Percentiles rank a stretch among this genome's conserved stretches.
phyloP scores from a whole-genome alignment of 2,888 invertebrate genomes.

The Cremastobaeus sp. region DNA sequence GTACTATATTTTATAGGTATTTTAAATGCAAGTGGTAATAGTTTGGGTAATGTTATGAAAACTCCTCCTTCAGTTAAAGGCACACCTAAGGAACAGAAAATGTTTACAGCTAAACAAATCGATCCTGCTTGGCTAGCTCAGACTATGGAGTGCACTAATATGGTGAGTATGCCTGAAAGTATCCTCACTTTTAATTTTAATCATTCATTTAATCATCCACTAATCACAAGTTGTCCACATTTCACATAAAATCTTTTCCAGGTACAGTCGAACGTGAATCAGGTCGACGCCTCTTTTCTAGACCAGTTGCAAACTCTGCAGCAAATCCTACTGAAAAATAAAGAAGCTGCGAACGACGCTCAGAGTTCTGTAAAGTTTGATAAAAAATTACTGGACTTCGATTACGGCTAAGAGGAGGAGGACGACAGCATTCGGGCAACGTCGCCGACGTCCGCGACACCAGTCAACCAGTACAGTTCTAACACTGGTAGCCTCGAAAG shows the following conservation, averaged over 20 bases:
- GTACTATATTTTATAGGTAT: slow-evolving; percentile 62
- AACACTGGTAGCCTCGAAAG: slow-evolving; percentile 73
- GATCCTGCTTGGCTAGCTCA: slow-evolving; percentile 77
- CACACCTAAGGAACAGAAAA: slow-evolving; percentile 74
- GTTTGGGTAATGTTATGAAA: slow-evolving; percentile 69
- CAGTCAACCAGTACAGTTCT: slow-evolving; percentile 64
- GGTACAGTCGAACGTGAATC: slow-evolving; percentile 73
- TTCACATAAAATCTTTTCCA: slow-evolving; percentile 34
- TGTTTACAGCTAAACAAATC: slow-evolving; percentile 74
- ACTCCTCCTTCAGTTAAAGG: slow-evolving; percentile 73
- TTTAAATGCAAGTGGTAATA: slow-evolving; percentile 69
- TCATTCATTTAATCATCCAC: no score
- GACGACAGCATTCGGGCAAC: slow-evolving; percentile 80
- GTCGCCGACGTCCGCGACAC: slow-evolving; percentile 75
- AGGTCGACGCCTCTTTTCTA: slow-evolving; percentile 75
- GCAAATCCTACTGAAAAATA: slow-evolving; percentile 80
- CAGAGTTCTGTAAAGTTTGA: slow-evolving; percentile 84
- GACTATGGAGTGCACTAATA: slow-evolving; percentile 76
- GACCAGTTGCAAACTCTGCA: slow-evolving; percentile 83
- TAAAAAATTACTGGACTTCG: slow-evolving; percentile 91
- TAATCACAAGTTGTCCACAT: no score
- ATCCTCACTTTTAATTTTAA: no score
- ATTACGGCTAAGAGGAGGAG: slow-evolving; percentile 96
- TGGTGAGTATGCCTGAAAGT: slow-evolving; percentile 75
- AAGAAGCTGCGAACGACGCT: slow-evolving; percentile 76